These are phyloP conservation scores for Tetramorium simillimum DNA, from an alignment of 1,140 invertebrate species.

Conservation along the genomic window DNA sequence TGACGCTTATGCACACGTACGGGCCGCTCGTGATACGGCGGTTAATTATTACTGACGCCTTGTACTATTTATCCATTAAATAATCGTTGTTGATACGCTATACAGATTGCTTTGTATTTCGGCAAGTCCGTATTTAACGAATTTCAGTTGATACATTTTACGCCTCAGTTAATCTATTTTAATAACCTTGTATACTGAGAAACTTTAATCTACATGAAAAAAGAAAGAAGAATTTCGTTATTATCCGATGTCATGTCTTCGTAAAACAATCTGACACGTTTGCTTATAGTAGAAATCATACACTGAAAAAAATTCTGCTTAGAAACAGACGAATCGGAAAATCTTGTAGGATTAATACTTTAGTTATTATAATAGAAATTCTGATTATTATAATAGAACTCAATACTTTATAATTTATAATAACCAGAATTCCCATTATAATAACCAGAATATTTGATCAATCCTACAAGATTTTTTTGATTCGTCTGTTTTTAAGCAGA, in stretches of 20 bases:
- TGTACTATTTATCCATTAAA: conserved; percentile 29
- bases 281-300: not conserved
- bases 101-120: not conserved
- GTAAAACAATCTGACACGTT: not conserved
- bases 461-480: no score
- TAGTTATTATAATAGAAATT: no score
- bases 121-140: not conserved
- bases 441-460: no score
- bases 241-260: not conserved
- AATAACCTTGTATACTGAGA: not conserved
- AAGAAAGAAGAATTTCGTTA: not conserved
- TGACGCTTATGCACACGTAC: conserved; percentile 2
- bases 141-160: not conserved
- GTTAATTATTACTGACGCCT: conserved; percentile 42
- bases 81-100: not conserved
- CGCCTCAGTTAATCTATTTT: not conserved
- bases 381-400: no score
- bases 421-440: no score
- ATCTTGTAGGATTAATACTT: no score
- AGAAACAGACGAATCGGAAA: no score
- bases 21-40: conserved; percentile 5
- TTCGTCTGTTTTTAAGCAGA: no score
- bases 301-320: no score
- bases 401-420: no score
- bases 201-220: not conserved